Percentiles rank a stretch among this genome's conserved stretches.
phyloP scores from a whole-genome alignment of 2,888 invertebrate species.

The Temnothorax unifasciatus region DNA sequence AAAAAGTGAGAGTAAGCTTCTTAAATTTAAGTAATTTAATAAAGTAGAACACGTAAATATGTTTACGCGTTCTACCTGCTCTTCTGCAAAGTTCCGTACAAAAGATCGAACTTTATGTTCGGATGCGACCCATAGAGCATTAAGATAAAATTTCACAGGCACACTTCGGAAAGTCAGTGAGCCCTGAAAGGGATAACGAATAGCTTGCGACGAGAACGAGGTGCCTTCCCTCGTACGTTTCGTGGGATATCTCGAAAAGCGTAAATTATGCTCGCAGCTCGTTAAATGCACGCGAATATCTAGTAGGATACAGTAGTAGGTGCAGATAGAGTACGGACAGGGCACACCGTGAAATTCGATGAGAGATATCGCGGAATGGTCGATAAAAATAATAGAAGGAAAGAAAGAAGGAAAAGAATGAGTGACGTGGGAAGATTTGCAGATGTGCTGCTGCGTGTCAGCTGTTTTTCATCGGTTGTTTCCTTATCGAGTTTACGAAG shows the following conservation, averaged over 20 bases:
- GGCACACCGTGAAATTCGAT: slow-evolving; percentile 20
- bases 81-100: not conserved
- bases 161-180: slow-evolving; percentile 3
- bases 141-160: not conserved
- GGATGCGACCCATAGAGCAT: not conserved
- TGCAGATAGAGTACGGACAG: slow-evolving; percentile 12
- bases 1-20: not conserved
- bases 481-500: not conserved
- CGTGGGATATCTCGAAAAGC: slow-evolving; percentile 26
- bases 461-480: not conserved
- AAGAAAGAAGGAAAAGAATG: not conserved
- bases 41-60: not conserved
- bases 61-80: not conserved
- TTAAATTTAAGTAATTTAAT: not conserved
- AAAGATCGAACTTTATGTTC: not conserved
- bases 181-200: not conserved
- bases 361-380: slow-evolving; percentile 14
- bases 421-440: slow-evolving; percentile 24
- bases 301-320: not conserved
- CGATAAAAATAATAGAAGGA: slow-evolving; percentile 49
- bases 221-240: slow-evolving; percentile 9
- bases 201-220: slow-evolving; percentile 12
- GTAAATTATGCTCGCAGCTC: slow-evolving; percentile 46
- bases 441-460: not conserved
- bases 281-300: slow-evolving; percentile 36